Evolutionary conservation across 2,888 invertebrate genomes (phyloP).

Genomic region (Drosophila affinis): DNA sequence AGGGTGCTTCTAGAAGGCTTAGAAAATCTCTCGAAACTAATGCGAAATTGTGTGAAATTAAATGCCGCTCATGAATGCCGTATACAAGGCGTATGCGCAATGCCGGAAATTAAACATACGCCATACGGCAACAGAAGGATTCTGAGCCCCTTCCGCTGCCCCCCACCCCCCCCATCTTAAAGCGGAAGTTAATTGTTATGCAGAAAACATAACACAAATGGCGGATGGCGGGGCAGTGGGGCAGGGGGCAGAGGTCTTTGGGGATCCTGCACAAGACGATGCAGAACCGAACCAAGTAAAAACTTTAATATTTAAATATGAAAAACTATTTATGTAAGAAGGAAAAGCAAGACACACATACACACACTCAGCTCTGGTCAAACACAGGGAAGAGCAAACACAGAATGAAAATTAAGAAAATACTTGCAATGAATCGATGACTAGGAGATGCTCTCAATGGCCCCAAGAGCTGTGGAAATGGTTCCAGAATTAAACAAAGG

Average conservation of each 20-base stretch:
- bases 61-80: slow-evolving; percentile 36
- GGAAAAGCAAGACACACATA: slow-evolving; percentile 31
- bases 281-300: slow-evolving; percentile 34
- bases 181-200: slow-evolving; percentile 68
- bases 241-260: slow-evolving; percentile 6
- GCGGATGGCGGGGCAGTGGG: not conserved
- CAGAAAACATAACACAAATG: slow-evolving; percentile 44
- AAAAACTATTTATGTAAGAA: slow-evolving; percentile 59
- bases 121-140: slow-evolving; percentile 49
- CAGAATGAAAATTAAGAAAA: slow-evolving; percentile 33
- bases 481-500: too few species aligned
- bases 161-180: slow-evolving; percentile 38
- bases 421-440: not conserved
- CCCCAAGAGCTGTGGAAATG: not conserved
- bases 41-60: slow-evolving; percentile 38
- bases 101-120: slow-evolving; percentile 76
- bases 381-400: slow-evolving; percentile 12
- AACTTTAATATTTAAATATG: slow-evolving; percentile 72
- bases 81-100: slow-evolving; percentile 47
- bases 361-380: slow-evolving; percentile 11
- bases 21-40: slow-evolving; percentile 41
- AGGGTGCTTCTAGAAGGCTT: slow-evolving; percentile 6
- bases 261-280: slow-evolving; percentile 26
- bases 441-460: slow-evolving; percentile 7
- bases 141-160: slow-evolving; percentile 10